A percentile compares a stretch with the other conserved stretches of the same genome.
Evolutionary conservation across 2,888 invertebrate species (phyloP).

Genomic region (Pyrgus malvae): DNA sequence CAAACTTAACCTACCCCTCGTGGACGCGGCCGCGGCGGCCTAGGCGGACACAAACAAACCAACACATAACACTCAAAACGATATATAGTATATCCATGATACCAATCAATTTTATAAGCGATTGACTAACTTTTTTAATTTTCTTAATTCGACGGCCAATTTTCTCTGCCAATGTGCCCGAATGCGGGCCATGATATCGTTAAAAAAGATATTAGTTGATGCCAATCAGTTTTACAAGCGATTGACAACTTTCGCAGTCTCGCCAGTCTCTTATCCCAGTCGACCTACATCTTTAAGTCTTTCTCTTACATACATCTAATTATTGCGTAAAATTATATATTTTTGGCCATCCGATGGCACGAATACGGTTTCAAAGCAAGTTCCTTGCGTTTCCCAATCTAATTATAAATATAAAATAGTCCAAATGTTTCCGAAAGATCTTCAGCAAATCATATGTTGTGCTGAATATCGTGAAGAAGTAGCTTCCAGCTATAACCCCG

Average conservation of each 20-base stretch:
- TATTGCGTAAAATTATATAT: constrained; percentile 18
- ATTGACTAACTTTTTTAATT: neutral
- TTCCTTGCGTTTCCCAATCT: constrained; percentile 11
- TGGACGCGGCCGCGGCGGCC: constrained; percentile 49
- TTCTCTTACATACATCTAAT: constrained; percentile 17
- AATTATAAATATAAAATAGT: constrained; percentile 10
- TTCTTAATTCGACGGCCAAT: neutral
- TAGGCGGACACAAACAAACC: constrained; percentile 36
- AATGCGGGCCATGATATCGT: neutral
- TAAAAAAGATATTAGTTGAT: constrained; percentile 11
- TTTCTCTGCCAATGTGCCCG: neutral
- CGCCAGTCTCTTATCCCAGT: neutral
- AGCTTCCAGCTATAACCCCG: constrained; percentile 21
- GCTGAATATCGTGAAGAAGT: neutral
- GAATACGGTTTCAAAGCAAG: constrained; percentile 5
- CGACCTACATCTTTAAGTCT: constrained; percentile 10
- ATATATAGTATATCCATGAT: neutral
- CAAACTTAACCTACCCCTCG: constrained; percentile 60
- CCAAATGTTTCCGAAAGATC: neutral
- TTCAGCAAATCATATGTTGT: constrained; percentile 1
- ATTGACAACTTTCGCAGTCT: constrained; percentile 21
- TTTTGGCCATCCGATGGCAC: constrained; percentile 23
- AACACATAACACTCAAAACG: constrained; percentile 1
- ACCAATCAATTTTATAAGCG: constrained; percentile 1
- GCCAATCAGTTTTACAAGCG: constrained; percentile 24